Base-by-base conservation (phyloP, 35 echinoderm and acorn worm species). In the Lytechinus pictus region DNA sequence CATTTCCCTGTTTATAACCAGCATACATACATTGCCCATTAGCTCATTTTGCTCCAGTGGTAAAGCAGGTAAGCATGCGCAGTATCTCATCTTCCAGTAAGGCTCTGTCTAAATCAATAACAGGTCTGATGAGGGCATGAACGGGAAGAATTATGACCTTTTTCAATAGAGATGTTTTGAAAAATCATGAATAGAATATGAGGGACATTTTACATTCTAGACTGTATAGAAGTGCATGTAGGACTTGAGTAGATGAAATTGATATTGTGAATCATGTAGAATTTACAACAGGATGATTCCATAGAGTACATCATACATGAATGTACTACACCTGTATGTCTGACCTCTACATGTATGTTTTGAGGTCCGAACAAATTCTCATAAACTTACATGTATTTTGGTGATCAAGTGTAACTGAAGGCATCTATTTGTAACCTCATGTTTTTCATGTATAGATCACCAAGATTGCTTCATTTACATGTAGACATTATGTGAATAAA, bases 11-110 rank as follows among this genome's bases (percentile, higher is more conserved):
- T 79, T 79, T 79, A 79, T 79, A 79, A 24, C 66, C 8, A 24
- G 66, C 66, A 79, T 79, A 16, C 66, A 79, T 79, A 79, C 66
- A 24, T 24, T 44, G 33, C 66, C 66, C 66, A 79, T 79, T 79
- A 79, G 66, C 66, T 79, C 66, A 79, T 79, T 79, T 79, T 79
- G 66, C 66, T 79, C n/a, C 66, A 79, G 12, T 79, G 66, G 66
- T 79, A 79, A 79, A 44, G 19, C 14, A 24, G 66, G n/a, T 24
- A 79, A 79, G 66, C 56, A 16, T 79, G 66, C 66, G n/a, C 66
- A n/a, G 66, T 16, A 79, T 79, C 66, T 24, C 66, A 14, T 79
- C 16, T 79, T 79, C 21, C 19, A 19, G 66, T 24, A 8, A 24
- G 66, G 66, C 66, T 79, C 66, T 24, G 66, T 79, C 66, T 24